Base-by-base conservation (phyloP, 2,888 invertebrate species). In the Pterostichus madidus region DNA sequence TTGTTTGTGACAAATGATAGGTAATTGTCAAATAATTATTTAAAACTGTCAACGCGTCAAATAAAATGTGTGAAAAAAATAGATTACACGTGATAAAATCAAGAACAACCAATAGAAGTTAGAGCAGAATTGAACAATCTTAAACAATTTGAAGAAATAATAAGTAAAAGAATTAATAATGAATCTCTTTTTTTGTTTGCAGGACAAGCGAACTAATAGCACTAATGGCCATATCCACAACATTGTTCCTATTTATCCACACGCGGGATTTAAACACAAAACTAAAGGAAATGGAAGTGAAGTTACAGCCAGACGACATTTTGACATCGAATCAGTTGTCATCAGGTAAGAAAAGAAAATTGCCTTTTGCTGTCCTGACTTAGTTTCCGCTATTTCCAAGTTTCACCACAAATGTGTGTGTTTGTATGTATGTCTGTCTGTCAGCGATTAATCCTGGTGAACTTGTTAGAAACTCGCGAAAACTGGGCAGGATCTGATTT, bases 151-250 rank as follows among this genome's bases (percentile, higher is more conserved):
- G 24, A 24, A 3, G 39, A 5, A 5, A 5, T 39, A 39, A 39
- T 6, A 39, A 39, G 8, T 39, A 7, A 3, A 39, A 39, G 6
- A 39, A 7, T 0, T 8, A 8, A 39, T 39, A 7, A 6, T 39
- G 0, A 39, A 7, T 39, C 1, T 39, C 1, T 3, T 2, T 39
- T 59, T 59, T 31, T 31, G 10, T 64, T 64, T 64, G 24, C 92
- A 96, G 96, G 90, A 96, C 96, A 81, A 96, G 95, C 87, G 96
- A 96, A 90, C 91, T 96, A 87, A 94, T 96, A 86, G 96, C 96
- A 15, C 91, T 96, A 85, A 91, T 96, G 87, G 96, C 96, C 44
- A 93, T 96, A 84, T 96, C 96, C 68, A 95, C 95, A 87, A 96
- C 96, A 0, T 91, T 96, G 87, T 96, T 96, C 90, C 93, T 96